These are phyloP conservation scores for Oryzias melastigma DNA, from an alignment of 2,113 vertebrate species.

Conservation along the genomic window DNA sequence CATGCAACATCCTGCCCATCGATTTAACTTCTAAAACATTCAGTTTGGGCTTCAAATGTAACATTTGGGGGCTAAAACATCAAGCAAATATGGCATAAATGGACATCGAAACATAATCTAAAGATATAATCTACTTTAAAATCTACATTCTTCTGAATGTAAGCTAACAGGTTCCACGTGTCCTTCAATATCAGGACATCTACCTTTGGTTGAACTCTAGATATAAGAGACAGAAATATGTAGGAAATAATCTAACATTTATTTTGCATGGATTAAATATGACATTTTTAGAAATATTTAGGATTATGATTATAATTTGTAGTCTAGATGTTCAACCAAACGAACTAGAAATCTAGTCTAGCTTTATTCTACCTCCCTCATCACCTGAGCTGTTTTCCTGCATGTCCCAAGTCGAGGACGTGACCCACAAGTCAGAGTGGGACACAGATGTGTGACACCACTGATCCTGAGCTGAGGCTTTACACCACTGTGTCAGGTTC, in stretches of 20 bases:
- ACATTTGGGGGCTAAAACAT: too few relatives aligned
- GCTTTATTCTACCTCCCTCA: slow-evolving; percentile 32
- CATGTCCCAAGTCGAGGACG: slow-evolving; percentile 58
- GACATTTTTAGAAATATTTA: too few relatives aligned
- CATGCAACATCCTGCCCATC: too few relatives aligned
- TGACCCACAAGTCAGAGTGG: slow-evolving; percentile 46
- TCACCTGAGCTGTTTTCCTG: slow-evolving; percentile 58
- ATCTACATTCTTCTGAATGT: not conserved
- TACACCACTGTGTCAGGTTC: slow-evolving; percentile 30
- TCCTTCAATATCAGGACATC: not conserved
- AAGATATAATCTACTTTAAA: not conserved
- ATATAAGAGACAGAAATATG: not conserved
- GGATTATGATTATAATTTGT: too few relatives aligned
- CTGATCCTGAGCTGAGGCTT: slow-evolving; percentile 9
- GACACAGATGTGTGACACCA: slow-evolving; percentile 23
- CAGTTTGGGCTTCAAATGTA: too few relatives aligned
- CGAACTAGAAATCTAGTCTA: slow-evolving; percentile 20
- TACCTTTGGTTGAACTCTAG: slow-evolving; percentile 23
- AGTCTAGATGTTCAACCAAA: slow-evolving; percentile 37
- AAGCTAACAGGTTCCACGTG: not conserved
- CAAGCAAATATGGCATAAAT: not conserved
- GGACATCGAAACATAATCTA: too few relatives aligned
- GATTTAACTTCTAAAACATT: too few relatives aligned
- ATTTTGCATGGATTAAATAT: too few relatives aligned
- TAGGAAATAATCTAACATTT: not conserved